Conservation (phyloP, 2,888 invertebrate species). For the Temnothorax unifasciatus region DNA sequence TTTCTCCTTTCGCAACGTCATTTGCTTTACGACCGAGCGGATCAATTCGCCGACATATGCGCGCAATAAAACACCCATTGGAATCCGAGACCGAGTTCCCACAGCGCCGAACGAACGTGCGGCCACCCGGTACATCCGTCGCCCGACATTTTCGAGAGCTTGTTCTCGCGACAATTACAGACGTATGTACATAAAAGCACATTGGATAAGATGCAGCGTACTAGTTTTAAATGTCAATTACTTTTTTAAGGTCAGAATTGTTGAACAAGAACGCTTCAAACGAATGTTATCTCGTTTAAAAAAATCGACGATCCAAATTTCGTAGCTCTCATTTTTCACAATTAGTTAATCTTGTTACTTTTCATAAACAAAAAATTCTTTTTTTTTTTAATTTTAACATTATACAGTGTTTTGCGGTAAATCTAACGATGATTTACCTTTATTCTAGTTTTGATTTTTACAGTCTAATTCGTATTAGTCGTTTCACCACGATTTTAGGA, state of each 20-base stretch:
- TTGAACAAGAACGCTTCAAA: not conserved
- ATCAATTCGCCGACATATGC: conserved; percentile 72
- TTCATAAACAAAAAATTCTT: not conserved
- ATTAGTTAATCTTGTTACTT: not conserved
- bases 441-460: not conserved
- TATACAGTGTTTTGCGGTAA: not conserved
- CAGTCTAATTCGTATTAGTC: not conserved
- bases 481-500: not conserved
- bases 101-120: conserved; percentile 40
- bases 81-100: conserved; percentile 65
- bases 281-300: not conserved
- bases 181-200: not conserved
- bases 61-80: conserved; percentile 69
- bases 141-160: conserved; percentile 4
- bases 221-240: not conserved
- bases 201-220: not conserved
- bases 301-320: not conserved
- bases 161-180: conserved; percentile 37
- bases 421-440: not conserved
- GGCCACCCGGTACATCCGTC: conserved; percentile 33
- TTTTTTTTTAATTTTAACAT: not conserved
- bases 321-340: not conserved
- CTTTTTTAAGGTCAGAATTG: not conserved
- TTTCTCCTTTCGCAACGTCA: conserved; percentile 68
- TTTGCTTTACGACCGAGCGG: conserved; percentile 74